phyloP scores from a whole-genome alignment of 2,888 invertebrate species.

The Seira sanloemensis region DNA sequence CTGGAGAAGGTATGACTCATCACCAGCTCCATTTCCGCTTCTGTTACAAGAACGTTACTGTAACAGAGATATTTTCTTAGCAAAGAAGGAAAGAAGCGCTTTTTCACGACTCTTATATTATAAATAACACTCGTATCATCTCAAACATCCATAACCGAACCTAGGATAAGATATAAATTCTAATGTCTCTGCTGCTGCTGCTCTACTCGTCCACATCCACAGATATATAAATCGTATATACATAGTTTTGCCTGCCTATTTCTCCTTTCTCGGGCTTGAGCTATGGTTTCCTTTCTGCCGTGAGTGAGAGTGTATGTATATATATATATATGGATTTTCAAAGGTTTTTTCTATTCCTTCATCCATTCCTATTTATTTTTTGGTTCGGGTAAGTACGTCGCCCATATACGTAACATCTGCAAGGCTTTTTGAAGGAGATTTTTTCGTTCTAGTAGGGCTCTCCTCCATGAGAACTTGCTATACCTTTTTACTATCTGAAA shows the following conservation, averaged over 20 bases:
- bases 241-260: too few species aligned
- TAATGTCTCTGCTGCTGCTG: too few species aligned
- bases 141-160: slow-evolving; percentile 7
- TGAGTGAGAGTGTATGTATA: not conserved
- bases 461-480: too few species aligned
- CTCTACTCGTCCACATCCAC: too few species aligned
- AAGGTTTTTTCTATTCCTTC: not conserved
- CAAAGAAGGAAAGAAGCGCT: too few species aligned
- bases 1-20: not conserved
- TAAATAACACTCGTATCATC: not conserved
- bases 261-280: too few species aligned
- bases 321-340: not conserved
- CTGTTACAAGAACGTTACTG: not conserved
- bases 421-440: slow-evolving; percentile 18
- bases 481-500: too few species aligned
- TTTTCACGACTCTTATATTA: not conserved
- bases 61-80: not conserved
- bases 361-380: not conserved
- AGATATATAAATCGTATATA: too few species aligned
- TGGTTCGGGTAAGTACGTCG: not conserved
- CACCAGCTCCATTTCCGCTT: not conserved
- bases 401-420: not conserved
- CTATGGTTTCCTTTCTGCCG: too few species aligned
- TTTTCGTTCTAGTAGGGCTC: too few species aligned
- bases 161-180: slow-evolving; percentile 34